Evolutionary conservation across 2,797 vertebrate species (phyloP).

Genomic region (Oceanodroma leucorhoa): DNA sequence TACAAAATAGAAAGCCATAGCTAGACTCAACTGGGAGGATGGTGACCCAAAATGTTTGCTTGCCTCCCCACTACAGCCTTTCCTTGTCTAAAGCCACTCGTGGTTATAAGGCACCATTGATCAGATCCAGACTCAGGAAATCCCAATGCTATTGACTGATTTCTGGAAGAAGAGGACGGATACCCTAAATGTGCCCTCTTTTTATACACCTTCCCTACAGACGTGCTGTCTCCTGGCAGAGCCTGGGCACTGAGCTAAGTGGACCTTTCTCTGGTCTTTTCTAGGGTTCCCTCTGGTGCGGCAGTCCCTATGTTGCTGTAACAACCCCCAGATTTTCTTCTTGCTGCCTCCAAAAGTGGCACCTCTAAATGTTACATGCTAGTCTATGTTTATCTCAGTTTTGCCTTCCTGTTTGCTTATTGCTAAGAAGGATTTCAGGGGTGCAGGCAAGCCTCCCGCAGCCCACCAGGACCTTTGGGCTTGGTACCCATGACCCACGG

Average conservation of each 20-base stretch:
- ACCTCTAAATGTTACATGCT: not conserved
- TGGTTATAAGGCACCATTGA: not conserved
- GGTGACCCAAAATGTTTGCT: not conserved
- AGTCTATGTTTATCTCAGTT: not conserved
- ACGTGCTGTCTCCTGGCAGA: not conserved
- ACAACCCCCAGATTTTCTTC: not conserved
- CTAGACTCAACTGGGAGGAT: accelerated
- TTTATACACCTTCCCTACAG: not conserved
- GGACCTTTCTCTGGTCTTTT: not conserved
- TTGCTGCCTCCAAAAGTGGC: not conserved
- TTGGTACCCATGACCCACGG: not conserved
- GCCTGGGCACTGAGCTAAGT: not conserved
- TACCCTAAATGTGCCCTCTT: not conserved
- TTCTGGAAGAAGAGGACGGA: not conserved
- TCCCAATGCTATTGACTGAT: too few species aligned
- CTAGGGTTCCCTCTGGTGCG: too few species aligned
- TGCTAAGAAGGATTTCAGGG: not conserved
- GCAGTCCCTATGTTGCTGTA: not conserved
- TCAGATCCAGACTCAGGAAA: not conserved
- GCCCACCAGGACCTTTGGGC: not conserved
- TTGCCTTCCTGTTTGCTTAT: not conserved
- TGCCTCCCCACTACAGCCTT: not conserved
- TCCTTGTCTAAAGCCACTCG: accelerated
- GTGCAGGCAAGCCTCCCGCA: not conserved
- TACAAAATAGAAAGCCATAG: not conserved